Evolutionary conservation across 2,113 vertebrate genomes (phyloP).

Genomic region (Notarius lentiginosus): DNA sequence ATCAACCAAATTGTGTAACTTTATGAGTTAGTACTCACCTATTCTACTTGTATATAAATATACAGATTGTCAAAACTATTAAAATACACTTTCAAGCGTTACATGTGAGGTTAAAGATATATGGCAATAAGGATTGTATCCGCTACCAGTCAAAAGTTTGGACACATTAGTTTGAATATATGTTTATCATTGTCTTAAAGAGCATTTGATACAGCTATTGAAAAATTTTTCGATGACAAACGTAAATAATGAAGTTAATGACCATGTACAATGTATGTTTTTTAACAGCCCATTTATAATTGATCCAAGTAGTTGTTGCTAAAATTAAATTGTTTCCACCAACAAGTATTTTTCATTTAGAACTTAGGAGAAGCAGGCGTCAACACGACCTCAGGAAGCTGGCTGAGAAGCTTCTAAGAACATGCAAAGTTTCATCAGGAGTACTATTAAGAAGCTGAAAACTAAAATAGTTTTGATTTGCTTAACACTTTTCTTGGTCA

Average conservation of each 20-base stretch:
- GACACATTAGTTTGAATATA: not conserved
- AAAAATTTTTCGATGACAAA: not conserved
- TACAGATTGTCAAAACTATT: not conserved
- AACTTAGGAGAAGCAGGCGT: not conserved
- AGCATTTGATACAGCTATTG: not conserved
- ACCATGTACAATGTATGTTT: not conserved
- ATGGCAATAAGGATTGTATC: slow-evolving; percentile 15
- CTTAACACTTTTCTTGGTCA: not conserved
- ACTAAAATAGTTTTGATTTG: not conserved
- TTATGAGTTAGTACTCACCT: not conserved
- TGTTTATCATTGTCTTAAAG: not conserved
- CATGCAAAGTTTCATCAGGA: not conserved
- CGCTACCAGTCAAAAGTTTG: not conserved
- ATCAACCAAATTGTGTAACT: not conserved
- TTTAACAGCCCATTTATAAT: not conserved
- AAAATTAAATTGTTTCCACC: not conserved
- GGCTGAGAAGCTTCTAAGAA: not conserved
- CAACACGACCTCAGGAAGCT: not conserved
- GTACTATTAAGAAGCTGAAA: not conserved
- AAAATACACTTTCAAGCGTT: not conserved
- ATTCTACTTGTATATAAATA: not conserved
- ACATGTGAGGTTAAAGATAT: slow-evolving; percentile 5
- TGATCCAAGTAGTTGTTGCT: not conserved
- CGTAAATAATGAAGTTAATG: not conserved
- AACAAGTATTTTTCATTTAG: not conserved